phyloP scores from a whole-genome alignment of 2,888 invertebrate genomes.

The Epirrhoe tristata region DNA sequence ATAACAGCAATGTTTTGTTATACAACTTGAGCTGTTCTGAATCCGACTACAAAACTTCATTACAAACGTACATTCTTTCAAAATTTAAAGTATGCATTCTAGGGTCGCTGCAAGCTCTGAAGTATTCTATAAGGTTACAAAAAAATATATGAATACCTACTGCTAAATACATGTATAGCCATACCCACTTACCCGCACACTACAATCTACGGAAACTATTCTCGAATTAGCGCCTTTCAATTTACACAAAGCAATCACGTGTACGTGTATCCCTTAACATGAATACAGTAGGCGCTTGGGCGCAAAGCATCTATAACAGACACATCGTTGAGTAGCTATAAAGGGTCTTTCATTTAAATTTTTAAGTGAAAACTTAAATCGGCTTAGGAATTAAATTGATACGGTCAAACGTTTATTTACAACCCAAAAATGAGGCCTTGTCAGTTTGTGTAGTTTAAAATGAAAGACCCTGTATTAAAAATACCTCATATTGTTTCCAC shows the following conservation, averaged over 20 bases:
- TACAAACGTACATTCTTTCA: not conserved
- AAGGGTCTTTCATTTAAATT: too few relatives aligned
- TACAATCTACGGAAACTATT: not conserved
- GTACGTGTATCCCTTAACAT: not conserved
- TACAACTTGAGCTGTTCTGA: conserved; percentile 21
- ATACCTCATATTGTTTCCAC: too few relatives aligned
- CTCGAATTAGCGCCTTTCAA: not conserved
- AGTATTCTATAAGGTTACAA: conserved; percentile 13
- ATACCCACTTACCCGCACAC: not conserved
- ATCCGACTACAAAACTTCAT: not conserved
- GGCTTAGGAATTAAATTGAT: too few relatives aligned
- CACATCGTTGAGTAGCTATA: not conserved
- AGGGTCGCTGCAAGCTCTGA: conserved; percentile 48
- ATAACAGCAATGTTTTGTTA: conserved; percentile 20
- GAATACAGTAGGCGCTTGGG: not conserved
- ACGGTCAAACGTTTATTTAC: too few relatives aligned
- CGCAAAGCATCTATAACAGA: not conserved
- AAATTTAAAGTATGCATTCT: not conserved
- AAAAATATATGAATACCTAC: not conserved
- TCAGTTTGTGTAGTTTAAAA: too few relatives aligned
- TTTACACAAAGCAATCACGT: not conserved
- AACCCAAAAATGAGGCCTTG: too few relatives aligned
- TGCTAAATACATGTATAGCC: not conserved
- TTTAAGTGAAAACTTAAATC: too few relatives aligned
- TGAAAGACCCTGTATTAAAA: too few relatives aligned